These are phyloP conservation scores for Apostichopus japonicus DNA, from an alignment of 35 echinoderm and acorn worm species.

Conservation along the genomic window DNA sequence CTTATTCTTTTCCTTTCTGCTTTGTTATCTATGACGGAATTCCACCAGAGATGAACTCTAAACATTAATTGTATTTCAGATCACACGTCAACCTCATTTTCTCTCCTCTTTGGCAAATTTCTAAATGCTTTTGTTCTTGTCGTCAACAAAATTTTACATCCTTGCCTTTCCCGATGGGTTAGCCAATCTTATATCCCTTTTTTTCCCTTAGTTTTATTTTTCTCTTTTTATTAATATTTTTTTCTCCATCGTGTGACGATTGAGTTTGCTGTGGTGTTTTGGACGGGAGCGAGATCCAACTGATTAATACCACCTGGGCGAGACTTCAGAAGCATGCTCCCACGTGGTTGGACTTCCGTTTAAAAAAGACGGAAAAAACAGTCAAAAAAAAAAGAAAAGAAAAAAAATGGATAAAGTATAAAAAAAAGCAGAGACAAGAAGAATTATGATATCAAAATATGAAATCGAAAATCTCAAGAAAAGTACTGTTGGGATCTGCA, in stretches of 20 bases:
- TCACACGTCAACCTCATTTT: constrained; percentile 25
- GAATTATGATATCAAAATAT: background rate
- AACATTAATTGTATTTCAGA: constrained; percentile 17
- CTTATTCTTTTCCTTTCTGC: background rate
- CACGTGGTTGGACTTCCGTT: constrained; percentile 42
- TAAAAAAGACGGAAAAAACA: background rate
- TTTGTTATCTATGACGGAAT: background rate
- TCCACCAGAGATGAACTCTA: background rate
- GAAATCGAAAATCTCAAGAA: no score
- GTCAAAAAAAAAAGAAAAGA: background rate
- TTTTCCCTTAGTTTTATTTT: background rate
- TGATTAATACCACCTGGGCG: constrained; percentile 32
- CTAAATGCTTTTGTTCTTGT: constrained; percentile 5
- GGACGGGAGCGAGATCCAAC: background rate
- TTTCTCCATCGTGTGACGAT: background rate
- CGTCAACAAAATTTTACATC: constrained; percentile 55
- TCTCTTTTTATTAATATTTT: background rate
- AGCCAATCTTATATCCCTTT: background rate
- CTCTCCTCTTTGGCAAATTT: background rate
- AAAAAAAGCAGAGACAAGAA: background rate
- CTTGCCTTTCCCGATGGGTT: background rate
- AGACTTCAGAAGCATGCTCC: background rate
- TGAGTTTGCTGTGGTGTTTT: background rate
- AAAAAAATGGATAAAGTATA: background rate
- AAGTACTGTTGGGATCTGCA: no score